Percentiles rank a stretch among this genome's conserved stretches.
Conservation (phyloP, 2,888 invertebrate genomes). For the Neelides folsomi region DNA sequence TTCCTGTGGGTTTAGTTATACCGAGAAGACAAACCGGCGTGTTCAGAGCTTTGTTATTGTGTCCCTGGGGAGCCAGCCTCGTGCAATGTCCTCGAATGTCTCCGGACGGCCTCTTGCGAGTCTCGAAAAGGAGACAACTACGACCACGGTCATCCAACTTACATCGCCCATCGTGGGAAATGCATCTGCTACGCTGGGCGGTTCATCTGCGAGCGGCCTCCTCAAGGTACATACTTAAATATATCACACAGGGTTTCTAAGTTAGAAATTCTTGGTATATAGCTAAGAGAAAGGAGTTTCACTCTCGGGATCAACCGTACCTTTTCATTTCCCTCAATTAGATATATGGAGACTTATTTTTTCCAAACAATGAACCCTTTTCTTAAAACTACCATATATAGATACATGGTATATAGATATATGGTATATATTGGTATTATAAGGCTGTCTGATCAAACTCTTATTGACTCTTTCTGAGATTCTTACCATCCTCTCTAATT, state of each 20-base stretch:
- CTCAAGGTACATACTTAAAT: conserved; percentile 47
- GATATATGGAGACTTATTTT: too few species aligned
- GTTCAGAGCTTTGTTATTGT: conserved; percentile 80
- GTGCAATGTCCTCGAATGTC: conserved; percentile 71
- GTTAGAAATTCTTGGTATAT: too few species aligned
- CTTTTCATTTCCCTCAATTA: too few species aligned
- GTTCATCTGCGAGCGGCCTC: conserved; percentile 82
- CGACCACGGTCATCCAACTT: conserved; percentile 78
- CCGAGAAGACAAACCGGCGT: conserved; percentile 72
- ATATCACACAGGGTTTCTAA: too few species aligned
- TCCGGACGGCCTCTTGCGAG: conserved; percentile 71
- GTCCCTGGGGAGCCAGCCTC: conserved; percentile 55
- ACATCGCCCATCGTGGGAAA: conserved; percentile 74
- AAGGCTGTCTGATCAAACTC: too few species aligned
- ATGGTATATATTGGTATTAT: too few species aligned
- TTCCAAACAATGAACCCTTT: too few species aligned
- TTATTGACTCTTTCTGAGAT: too few species aligned
- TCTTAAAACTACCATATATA: too few species aligned
- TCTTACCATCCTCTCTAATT: neutral
- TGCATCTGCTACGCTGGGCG: conserved; percentile 83
- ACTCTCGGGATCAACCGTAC: too few species aligned
- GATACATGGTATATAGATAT: too few species aligned
- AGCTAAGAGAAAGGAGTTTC: too few species aligned
- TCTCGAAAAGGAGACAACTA: conserved; percentile 69
- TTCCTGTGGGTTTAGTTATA: conserved; percentile 53